These are phyloP conservation scores for Ophion obscuratus DNA, from an alignment of 2,888 invertebrate genomes.

Conservation along the genomic window DNA sequence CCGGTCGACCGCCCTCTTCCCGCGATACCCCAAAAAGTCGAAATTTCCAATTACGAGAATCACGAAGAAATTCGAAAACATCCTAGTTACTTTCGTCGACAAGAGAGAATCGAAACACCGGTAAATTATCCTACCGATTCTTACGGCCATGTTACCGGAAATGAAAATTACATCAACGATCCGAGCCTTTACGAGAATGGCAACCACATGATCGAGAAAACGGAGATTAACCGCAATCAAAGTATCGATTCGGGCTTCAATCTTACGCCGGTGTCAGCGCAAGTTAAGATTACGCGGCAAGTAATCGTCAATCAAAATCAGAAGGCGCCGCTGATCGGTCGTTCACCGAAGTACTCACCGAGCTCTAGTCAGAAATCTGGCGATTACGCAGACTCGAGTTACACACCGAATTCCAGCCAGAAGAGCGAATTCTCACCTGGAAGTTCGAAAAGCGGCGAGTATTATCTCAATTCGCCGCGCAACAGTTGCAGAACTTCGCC, in stretches of 20 bases:
- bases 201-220: conserved; percentile 63
- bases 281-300: conserved; percentile 77
- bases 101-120: conserved; percentile 20
- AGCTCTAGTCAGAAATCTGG: conserved; percentile 80
- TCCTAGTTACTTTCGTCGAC: conserved; percentile 43
- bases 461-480: conserved; percentile 77
- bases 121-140: conserved; percentile 60
- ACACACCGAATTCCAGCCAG: conserved; percentile 81
- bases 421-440: conserved; percentile 81
- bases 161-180: conserved; percentile 65
- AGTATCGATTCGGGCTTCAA: conserved; percentile 72
- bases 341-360: conserved; percentile 78
- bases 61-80: conserved; percentile 71
- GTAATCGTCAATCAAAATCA: conserved; percentile 75
- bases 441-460: conserved; percentile 81
- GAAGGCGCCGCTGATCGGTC: conserved; percentile 70
- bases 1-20: conserved; percentile 81
- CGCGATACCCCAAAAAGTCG: conserved; percentile 79
- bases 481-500: conserved; percentile 74
- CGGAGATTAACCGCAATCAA: conserved; percentile 69
- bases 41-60: conserved; percentile 76
- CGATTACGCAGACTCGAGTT: conserved; percentile 81
- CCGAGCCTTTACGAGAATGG: conserved; percentile 70
- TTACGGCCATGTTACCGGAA: conserved; percentile 51
- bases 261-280: conserved; percentile 77